Evolutionary conservation across 2,113 vertebrate genomes (phyloP).

Genomic region (Mesembrinibis cayennensis): DNA sequence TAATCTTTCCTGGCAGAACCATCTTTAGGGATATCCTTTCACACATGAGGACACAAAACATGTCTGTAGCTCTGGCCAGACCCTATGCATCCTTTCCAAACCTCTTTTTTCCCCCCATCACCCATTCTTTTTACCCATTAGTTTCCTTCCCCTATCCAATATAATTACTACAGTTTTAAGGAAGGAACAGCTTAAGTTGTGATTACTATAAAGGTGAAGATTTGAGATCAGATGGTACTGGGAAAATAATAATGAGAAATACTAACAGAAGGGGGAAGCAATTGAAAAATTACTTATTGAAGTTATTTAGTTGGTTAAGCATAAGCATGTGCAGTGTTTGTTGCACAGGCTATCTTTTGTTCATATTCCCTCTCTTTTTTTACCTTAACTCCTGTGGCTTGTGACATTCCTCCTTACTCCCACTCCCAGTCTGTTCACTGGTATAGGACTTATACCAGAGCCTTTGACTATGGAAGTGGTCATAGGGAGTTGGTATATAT

Average conservation of each 20-base stretch:
- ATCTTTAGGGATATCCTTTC: slow-evolving; percentile 14
- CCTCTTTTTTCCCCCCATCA: rapidly evolving
- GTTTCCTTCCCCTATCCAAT: neutral
- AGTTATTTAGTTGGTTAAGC: neutral
- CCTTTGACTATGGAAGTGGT: neutral
- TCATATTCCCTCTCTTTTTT: neutral
- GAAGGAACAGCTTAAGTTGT: neutral
- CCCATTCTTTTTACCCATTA: neutral
- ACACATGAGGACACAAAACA: neutral
- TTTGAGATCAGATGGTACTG: neutral
- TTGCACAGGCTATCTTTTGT: neutral
- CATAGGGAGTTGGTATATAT: neutral
- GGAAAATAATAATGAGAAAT: neutral
- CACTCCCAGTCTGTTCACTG: neutral
- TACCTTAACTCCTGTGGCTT: neutral
- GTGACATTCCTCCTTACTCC: neutral
- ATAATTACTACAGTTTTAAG: neutral
- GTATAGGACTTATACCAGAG: neutral
- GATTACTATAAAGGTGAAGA: neutral
- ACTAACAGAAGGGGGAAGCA: neutral
- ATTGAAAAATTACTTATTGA: neutral
- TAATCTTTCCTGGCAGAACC: slow-evolving; percentile 28
- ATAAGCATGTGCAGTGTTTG: neutral
- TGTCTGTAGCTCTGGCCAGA: neutral
- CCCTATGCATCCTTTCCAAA: neutral